Evolutionary conservation across 2,888 invertebrate species (phyloP), one percentile per base, ranked within the genome.

Genomic region (Caenorhabditis sp.): DNA sequence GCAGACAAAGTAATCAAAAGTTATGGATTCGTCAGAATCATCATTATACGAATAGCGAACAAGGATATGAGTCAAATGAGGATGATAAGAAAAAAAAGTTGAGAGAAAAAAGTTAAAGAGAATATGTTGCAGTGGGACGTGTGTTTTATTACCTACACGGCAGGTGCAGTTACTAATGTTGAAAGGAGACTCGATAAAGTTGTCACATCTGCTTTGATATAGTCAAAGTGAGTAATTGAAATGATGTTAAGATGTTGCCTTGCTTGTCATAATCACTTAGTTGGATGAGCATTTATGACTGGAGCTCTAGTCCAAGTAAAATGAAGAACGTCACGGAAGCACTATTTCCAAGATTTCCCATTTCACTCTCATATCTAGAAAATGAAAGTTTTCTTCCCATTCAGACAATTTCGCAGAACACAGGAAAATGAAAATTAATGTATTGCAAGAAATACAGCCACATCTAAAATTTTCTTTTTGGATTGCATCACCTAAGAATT

Each of bases 1-100:
- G n/a, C 10, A 28, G 47, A 64, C 22, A 69, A 41, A 26, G 70
- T 70, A 51, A 70, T 70, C 70, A 44, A 70, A 24, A 68, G 22
- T 31, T 68, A 16, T 14, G 24, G 38, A 38, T 35, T 68, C 19
- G 24, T 66, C 19, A 26, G 12, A 28, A 49, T 66, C 51, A 38
- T 49, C 14, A 10, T 54, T 54, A 19, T 54, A n/a, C 19, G 8
- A 3, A 22, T 12, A 10, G 19, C 14, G 12, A 19, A 49, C 49
- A 7, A 10, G 26, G 26, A 54, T 54, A 26, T 54, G 31, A 58
- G 3, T 58, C 35, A 58, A 54, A 14, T 54, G 14, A n/a, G n/a
- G n/a, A 26, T 24, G 54, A 14, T 12, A 26, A 5, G 22, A 26
- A 3, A 5, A 24, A 14, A 26, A 3, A 26, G 1, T 5, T 26